These are phyloP conservation scores for Diaperis boleti DNA, from an alignment of 2,888 invertebrate species.

Conservation along the genomic window DNA sequence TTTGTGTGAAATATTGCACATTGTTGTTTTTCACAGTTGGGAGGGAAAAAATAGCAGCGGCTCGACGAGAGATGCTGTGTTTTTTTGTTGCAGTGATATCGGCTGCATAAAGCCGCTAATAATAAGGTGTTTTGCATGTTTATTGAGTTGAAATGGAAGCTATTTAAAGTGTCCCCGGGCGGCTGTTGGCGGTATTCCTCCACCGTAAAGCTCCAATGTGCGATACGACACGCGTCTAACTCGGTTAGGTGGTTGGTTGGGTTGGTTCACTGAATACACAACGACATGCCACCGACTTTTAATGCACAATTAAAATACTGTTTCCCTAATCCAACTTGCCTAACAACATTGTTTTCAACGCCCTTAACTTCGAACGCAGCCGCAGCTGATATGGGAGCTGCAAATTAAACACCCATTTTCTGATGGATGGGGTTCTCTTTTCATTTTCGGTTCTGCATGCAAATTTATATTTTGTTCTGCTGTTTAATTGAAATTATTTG, in stretches of 20 bases:
- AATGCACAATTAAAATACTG: constrained; percentile 66
- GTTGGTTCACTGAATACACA: constrained; percentile 37
- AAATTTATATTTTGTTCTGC: no score
- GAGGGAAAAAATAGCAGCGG: constrained; percentile 7
- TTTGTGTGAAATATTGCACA: constrained; percentile 34
- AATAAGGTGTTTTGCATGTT: constrained; percentile 68
- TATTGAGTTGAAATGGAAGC: constrained; percentile 68
- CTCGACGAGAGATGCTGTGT: neutral
- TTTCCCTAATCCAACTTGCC: constrained; percentile 61
- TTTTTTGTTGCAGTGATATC: neutral
- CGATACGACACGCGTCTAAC: constrained; percentile 58
- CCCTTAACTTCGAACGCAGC: constrained; percentile 11
- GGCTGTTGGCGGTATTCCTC: constrained; percentile 46
- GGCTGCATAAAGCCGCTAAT: constrained; percentile 52
- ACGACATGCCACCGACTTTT: constrained; percentile 59
- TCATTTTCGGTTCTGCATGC: no score
- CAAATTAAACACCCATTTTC: neutral
- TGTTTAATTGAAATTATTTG: no score
- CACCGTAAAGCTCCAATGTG: constrained; percentile 45
- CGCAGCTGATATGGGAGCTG: neutral
- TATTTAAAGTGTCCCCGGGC: constrained; percentile 67
- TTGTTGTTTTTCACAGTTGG: constrained; percentile 28
- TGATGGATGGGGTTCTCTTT: no score
- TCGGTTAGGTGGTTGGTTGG: constrained; percentile 53
- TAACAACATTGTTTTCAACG: constrained; percentile 57